A percentile compares a stretch with the other conserved stretches of the same genome.
Conservation (phyloP, 1,140 invertebrate genomes). For the Matsumurasca onukii region DNA sequence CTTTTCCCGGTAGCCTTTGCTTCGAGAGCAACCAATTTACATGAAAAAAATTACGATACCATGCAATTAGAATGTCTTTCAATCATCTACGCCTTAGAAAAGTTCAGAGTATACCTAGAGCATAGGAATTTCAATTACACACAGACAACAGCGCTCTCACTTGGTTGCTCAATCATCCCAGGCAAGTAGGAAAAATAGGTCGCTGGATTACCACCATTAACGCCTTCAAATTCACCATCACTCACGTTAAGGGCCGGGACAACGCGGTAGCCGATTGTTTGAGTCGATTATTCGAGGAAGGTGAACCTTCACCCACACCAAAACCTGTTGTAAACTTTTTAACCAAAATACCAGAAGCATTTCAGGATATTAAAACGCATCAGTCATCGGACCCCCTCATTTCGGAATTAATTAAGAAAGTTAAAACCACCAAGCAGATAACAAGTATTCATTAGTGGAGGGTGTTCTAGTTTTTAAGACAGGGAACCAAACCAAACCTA, state of each 20-base stretch:
- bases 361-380: background rate
- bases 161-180: background rate
- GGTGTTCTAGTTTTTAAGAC: background rate
- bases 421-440: background rate
- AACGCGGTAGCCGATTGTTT: conserved; percentile 21
- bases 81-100: background rate
- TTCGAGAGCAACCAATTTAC: background rate
- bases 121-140: background rate
- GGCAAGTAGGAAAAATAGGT: background rate
- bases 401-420: background rate
- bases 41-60: background rate
- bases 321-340: background rate
- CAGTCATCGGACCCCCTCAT: background rate
- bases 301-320: background rate
- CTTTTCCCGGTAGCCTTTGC: background rate
- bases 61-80: background rate
- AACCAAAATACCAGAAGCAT: conserved; percentile 7
- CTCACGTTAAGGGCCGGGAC: conserved; percentile 7
- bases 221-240: background rate
- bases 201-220: background rate
- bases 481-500: background rate
- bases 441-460: background rate
- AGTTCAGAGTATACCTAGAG: background rate
- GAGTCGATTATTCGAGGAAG: conserved; percentile 7
- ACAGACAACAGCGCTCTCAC: background rate